phyloP scores from a whole-genome alignment of 1,140 invertebrate species.

The Lasioglossum albipes region DNA sequence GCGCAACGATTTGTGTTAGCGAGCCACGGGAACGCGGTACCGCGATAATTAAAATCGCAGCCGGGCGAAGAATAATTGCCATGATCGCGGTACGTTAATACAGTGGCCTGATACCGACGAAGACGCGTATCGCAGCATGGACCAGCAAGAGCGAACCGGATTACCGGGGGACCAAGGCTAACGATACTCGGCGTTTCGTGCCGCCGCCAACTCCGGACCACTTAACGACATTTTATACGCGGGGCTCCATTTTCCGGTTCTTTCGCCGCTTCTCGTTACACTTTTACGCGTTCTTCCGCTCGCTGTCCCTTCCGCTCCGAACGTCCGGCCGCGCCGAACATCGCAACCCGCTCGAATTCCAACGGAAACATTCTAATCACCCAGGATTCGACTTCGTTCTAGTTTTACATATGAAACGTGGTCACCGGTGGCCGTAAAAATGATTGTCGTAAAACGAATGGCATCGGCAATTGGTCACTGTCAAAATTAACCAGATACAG shows the following conservation, averaged over 20 bases:
- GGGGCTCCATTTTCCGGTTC: not conserved
- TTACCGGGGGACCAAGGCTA: not conserved
- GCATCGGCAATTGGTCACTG: no score
- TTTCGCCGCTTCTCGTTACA: not conserved
- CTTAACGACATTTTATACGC: not conserved
- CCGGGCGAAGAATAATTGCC: conserved; percentile 42
- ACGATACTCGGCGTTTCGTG: not conserved
- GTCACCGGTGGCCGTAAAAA: no score
- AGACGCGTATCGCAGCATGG: not conserved
- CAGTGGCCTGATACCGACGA: conserved; percentile 2
- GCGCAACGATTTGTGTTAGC: no score
- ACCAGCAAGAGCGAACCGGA: conserved; percentile 8
- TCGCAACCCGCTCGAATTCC: no score
- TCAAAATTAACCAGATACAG: no score
- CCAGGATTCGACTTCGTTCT: no score
- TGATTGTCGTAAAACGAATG: no score
- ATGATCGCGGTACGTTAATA: conserved; percentile 38
- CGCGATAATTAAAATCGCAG: conserved; percentile 48
- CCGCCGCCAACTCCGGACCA: not conserved
- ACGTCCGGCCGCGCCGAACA: not conserved
- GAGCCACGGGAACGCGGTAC: no score
- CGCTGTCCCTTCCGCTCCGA: not conserved
- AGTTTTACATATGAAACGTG: no score
- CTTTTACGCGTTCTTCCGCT: not conserved
- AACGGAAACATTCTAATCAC: no score